These are phyloP conservation scores for Chironomus tentans DNA, from an alignment of 2,888 invertebrate genomes.

Conservation along the genomic window DNA sequence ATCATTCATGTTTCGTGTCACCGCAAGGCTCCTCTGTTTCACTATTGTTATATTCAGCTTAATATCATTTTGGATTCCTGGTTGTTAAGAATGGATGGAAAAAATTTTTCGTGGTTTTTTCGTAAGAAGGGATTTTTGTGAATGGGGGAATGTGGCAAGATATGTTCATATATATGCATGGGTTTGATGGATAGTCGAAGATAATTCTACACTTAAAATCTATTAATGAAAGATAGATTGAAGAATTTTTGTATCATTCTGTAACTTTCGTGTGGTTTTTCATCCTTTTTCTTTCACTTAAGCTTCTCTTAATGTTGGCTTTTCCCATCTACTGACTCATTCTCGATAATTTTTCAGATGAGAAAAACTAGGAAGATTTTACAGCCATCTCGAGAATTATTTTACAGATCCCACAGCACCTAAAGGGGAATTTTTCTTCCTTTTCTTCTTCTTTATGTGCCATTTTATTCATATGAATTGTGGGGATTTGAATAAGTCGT, in stretches of 20 bases:
- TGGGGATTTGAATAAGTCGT: no score
- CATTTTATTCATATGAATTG: no score
- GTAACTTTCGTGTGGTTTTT: slow-evolving; percentile 1
- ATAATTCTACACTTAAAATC: slow-evolving; percentile 2
- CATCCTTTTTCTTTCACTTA: background rate
- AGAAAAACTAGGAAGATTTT: no score
- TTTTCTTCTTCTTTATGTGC: no score
- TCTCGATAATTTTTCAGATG: no score
- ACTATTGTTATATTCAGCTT: background rate
- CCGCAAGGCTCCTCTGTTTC: slow-evolving; percentile 1
- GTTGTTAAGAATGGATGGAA: background rate
- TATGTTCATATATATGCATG: background rate
- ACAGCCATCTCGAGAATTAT: no score
- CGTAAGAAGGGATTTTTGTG: background rate
- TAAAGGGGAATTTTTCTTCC: no score
- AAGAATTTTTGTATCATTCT: background rate
- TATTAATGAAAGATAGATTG: background rate
- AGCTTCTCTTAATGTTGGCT: background rate
- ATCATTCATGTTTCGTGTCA: slow-evolving; percentile 12
- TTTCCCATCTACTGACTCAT: background rate
- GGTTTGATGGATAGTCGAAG: slow-evolving; percentile 22
- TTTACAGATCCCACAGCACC: no score
- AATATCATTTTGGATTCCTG: background rate
- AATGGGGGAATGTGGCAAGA: background rate
- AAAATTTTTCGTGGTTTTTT: background rate